Evolutionary conservation across 2,888 invertebrate genomes (phyloP), one percentile per base, ranked within the genome.

Genomic region (Nebria brevicollis): DNA sequence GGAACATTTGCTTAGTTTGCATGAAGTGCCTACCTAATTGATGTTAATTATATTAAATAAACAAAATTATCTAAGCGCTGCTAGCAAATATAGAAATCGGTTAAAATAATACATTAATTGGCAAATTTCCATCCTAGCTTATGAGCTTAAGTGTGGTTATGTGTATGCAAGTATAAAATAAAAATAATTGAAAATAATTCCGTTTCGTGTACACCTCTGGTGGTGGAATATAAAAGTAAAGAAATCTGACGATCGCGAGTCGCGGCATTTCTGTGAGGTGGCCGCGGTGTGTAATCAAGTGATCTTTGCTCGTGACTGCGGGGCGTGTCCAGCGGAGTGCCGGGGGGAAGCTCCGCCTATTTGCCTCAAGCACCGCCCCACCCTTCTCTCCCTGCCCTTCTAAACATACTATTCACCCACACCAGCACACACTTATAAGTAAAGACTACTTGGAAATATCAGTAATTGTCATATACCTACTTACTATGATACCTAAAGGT

Each of bases 301-400:
- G 81, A 81, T 81, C 81, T 81, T 76, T 77, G 81, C 81, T 81
- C 81, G 81, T 81, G 81, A 81, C 81, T 81, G 81, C 77, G 42
- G 73, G 81, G 81, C 81, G 81, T 81, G 81, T 76, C 77, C 72
- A 72, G 66, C 41, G 68, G 68, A 72, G 13, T 68, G 65, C 70
- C 70, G 70, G 84, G 86, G 85, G 85, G 85, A 85, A 85, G 85
- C 84, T 85, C 83, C 83, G 83, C 83, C 84, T 83, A 81, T 81
- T 82, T 77, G 84, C 84, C 83, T 84, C 83, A 83, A 83, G 83
- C 83, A 84, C 82, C 84, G 83, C 82, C 77, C 77, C 81, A 54
- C 68, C 78, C 82, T 82, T 82, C 75, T 82, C 81, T 82, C 72
- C 82, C 77, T 78, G 65, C 76, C 82, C 79, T 81, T 75, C 83